phyloP scores from a whole-genome alignment of 2,888 invertebrate species.

The Eupithecia dodoneata region DNA sequence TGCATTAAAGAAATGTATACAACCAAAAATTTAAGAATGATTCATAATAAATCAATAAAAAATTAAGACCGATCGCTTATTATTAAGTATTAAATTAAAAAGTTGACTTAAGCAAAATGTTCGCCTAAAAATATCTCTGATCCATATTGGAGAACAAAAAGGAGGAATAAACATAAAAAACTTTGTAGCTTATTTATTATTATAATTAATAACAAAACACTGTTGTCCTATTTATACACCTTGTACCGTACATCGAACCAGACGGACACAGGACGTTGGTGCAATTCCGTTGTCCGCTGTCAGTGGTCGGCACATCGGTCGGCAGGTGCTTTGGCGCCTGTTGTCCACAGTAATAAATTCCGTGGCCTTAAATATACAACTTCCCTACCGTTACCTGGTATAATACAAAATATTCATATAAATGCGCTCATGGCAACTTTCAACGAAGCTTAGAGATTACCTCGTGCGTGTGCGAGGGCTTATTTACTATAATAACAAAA shows the following conservation, averaged over 20 bases:
- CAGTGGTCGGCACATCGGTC: slow-evolving; percentile 48
- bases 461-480: too few species aligned
- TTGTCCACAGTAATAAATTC: background rate
- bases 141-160: too few species aligned
- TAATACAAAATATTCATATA: background rate
- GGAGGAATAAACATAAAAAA: too few species aligned
- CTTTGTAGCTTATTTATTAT: background rate
- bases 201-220: background rate
- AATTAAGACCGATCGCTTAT: too few species aligned
- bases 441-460: background rate
- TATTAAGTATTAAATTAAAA: too few species aligned
- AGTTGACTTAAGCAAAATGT: too few species aligned
- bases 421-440: background rate
- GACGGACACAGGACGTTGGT: slow-evolving; percentile 40
- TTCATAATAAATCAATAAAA: too few species aligned
- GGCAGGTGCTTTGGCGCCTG: slow-evolving; percentile 62
- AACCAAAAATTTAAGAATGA: too few species aligned
- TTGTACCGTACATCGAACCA: slow-evolving; percentile 15
- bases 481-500: too few species aligned
- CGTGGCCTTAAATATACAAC: background rate
- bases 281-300: slow-evolving; percentile 40
- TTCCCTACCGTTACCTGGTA: background rate
- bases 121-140: too few species aligned
- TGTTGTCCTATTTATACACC: background rate
- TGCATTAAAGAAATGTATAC: too few species aligned